phyloP scores from a whole-genome alignment of 2,797 vertebrate species.

The Microctenopoma stevenorrisi region DNA sequence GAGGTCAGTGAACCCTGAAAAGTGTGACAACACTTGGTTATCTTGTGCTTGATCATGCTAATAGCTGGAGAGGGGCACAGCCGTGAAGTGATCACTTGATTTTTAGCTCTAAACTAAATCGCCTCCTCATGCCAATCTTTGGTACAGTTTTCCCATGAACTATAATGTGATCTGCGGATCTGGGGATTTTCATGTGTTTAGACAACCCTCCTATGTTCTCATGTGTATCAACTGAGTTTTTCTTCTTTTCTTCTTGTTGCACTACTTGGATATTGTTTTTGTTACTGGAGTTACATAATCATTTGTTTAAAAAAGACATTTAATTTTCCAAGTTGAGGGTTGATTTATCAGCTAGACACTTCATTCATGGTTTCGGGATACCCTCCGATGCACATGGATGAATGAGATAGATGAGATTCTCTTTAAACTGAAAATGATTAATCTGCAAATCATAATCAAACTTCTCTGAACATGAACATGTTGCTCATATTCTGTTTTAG shows the following conservation, averaged over 20 bases:
- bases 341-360: conserved; percentile 5
- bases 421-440: no score
- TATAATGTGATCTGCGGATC: not conserved
- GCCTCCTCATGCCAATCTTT: not conserved
- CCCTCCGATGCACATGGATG: no score
- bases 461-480: no score
- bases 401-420: no score
- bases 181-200: not conserved
- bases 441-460: no score
- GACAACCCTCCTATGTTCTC: conserved; percentile 4
- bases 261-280: not conserved
- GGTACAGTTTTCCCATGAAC: not conserved
- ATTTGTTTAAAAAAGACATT: not conserved
- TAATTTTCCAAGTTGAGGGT: conserved; percentile 11
- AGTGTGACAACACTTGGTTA: conserved; percentile 13
- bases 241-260: not conserved
- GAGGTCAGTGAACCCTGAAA: conserved; percentile 36
- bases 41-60: conserved; percentile 23
- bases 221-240: not conserved
- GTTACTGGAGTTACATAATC: not conserved
- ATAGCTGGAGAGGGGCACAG: conserved; percentile 8
- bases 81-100: not conserved
- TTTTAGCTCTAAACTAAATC: not conserved
- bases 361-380: no score
- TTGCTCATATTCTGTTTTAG: no score